These are phyloP conservation scores for Porites divaricata DNA, from an alignment of 92 coral and sea anemone genomes.

Conservation along the genomic window DNA sequence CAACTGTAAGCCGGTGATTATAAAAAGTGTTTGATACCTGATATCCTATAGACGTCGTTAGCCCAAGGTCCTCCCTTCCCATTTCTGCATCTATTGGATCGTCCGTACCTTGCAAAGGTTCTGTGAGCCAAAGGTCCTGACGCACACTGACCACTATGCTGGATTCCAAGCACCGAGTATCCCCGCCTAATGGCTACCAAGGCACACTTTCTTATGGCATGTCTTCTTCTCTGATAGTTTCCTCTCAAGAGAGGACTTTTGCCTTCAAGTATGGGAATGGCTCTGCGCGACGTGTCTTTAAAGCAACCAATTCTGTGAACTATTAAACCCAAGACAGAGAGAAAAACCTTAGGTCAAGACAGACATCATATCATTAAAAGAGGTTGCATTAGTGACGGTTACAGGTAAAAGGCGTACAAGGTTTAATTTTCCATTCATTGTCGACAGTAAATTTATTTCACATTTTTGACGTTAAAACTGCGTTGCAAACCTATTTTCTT, in stretches of 20 bases:
- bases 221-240: conserved; percentile 13
- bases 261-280: conserved; percentile 42
- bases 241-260: conserved; percentile 21
- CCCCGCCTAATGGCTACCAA: conserved; percentile 9
- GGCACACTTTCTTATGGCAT: conserved; percentile 18
- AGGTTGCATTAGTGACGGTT: too few species aligned
- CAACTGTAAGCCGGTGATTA: not conserved
- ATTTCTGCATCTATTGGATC: conserved; percentile 37
- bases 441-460: too few species aligned
- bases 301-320: conserved; percentile 60
- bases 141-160: conserved; percentile 37
- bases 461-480: too few species aligned
- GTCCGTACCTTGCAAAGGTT: conserved; percentile 24
- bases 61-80: conserved; percentile 47
- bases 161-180: conserved; percentile 13
- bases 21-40: conserved; percentile 3
- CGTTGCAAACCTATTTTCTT: too few species aligned
- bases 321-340: not conserved
- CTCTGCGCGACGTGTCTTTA: conserved; percentile 55
- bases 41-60: conserved; percentile 36
- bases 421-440: too few species aligned
- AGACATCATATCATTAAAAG: too few species aligned
- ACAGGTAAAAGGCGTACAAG: too few species aligned
- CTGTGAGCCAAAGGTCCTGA: conserved; percentile 35
- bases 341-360: not conserved